Evolutionary conservation across 2,113 vertebrate genomes (phyloP), one percentile per base, ranked within the genome.

Genomic region (Phalacrocorax brasilianus): DNA sequence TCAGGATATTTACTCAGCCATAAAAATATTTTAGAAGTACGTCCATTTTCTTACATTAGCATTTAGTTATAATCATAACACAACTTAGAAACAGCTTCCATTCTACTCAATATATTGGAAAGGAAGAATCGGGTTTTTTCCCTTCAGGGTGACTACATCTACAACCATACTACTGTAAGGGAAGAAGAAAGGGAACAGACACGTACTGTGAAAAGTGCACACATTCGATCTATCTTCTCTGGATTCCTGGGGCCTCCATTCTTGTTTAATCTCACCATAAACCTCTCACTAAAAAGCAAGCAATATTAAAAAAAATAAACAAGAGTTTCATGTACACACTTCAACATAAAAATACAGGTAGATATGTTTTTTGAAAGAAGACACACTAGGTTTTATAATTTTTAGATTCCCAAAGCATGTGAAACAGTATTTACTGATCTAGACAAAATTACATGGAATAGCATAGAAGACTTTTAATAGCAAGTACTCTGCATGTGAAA

Each of bases 191-290:
- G 70, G 94, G 50, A 97, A 88, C 56, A 78, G 75, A 63, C 70
- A 98, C 98, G 88, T 98, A 99, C 99, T 97, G 99, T 99, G 97
- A 99, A 99, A 94, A 99, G 98, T 13, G 99, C 99, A 95, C 99
- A 99, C 97, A 99, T 99, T 58, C 99, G 98, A 91, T 99, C 99
- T 72, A 98, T 98, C 97, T 99, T 99, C 98, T 99, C 99, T 8
- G 99, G 99, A 91, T 99, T 99, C 97, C 99, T 99, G 94, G 99
- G 99, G 79, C 99, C 99, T 95, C 99, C 99, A 6, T 99, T 99
- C 98, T 99, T 99, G 98, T 99, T 99, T 88, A 99, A 97, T 97
- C 99, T 99, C 97, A 99, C 99, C 98, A 99, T 98, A 97, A 99
- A 99, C 93, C 99, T 99, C 98, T 99, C 99, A 93, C 99, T 99